These are phyloP conservation scores for Anastrepha obliqua DNA, from an alignment of 1,140 invertebrate genomes.

Conservation along the genomic window DNA sequence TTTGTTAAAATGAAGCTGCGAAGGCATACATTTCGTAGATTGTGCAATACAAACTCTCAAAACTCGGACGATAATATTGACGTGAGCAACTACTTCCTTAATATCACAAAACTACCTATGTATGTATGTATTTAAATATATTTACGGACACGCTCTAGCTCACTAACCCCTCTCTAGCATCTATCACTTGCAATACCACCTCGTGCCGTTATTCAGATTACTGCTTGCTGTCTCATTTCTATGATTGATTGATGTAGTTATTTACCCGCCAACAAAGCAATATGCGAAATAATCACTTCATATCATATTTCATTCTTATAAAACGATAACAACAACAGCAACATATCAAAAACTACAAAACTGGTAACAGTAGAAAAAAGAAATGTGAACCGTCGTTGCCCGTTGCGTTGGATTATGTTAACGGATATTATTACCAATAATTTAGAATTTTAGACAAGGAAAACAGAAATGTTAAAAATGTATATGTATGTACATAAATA, in stretches of 20 bases:
- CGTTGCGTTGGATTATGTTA: background rate
- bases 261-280: constrained; percentile 14
- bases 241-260: background rate
- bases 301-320: background rate
- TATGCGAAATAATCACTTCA: background rate
- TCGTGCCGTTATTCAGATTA: background rate
- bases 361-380: background rate
- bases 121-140: too few species aligned
- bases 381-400: background rate
- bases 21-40: too few species aligned
- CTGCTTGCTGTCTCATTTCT: background rate
- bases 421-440: background rate
- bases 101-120: too few species aligned
- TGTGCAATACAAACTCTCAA: too few species aligned
- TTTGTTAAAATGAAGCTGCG: too few species aligned
- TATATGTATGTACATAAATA: too few species aligned
- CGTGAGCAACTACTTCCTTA: too few species aligned
- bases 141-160: background rate
- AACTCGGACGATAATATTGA: too few species aligned
- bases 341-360: background rate
- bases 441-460: background rate
- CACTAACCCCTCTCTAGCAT: background rate
- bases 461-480: background rate
- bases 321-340: background rate
- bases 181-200: background rate